phyloP scores from a whole-genome alignment of 2,797 vertebrate species.

The Liparis tanakae region DNA sequence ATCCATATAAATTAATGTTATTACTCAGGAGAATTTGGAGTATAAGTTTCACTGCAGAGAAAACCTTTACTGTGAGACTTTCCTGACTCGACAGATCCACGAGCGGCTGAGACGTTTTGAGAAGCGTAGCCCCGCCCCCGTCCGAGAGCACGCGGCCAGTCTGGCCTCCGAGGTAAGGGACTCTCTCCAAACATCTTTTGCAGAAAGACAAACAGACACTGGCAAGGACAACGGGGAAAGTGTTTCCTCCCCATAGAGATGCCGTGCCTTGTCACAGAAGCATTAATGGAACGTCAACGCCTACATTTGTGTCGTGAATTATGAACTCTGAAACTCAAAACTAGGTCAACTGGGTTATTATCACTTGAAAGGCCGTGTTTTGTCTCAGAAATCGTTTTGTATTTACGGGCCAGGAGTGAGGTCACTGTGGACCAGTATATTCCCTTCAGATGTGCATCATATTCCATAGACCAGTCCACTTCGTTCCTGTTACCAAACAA shows the following conservation, averaged over 20 bases:
- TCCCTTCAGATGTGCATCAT: slow-evolving; percentile 16
- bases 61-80: slow-evolving; percentile 27
- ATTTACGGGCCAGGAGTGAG: slow-evolving; percentile 40
- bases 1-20: neutral
- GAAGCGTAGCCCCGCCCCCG: slow-evolving; percentile 61
- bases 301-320: slow-evolving; percentile 2
- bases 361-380: slow-evolving; percentile 19
- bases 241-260: slow-evolving; percentile 34
- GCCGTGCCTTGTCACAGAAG: slow-evolving; percentile 39
- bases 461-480: slow-evolving; percentile 23
- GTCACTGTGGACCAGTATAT: slow-evolving; percentile 54
- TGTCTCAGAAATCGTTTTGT: slow-evolving; percentile 32
- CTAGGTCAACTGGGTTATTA: slow-evolving; percentile 16
- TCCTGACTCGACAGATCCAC: slow-evolving; percentile 71
- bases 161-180: slow-evolving; percentile 73
- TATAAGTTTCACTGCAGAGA: slow-evolving; percentile 10
- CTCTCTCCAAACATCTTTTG: slow-evolving; percentile 59
- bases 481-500: slow-evolving; percentile 13
- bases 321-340: slow-evolving; percentile 36
- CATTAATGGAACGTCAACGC: slow-evolving; percentile 16
- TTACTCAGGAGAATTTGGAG: neutral
- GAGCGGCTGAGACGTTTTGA: slow-evolving; percentile 75
- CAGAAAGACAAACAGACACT: slow-evolving; percentile 38
- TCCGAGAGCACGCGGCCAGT: slow-evolving; percentile 52
- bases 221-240: slow-evolving; percentile 1